These are phyloP conservation scores for Cassiopea xamachana DNA, from an alignment of 30 jellyfish, hydroid and myxozoan genomes.

Conservation along the genomic window DNA sequence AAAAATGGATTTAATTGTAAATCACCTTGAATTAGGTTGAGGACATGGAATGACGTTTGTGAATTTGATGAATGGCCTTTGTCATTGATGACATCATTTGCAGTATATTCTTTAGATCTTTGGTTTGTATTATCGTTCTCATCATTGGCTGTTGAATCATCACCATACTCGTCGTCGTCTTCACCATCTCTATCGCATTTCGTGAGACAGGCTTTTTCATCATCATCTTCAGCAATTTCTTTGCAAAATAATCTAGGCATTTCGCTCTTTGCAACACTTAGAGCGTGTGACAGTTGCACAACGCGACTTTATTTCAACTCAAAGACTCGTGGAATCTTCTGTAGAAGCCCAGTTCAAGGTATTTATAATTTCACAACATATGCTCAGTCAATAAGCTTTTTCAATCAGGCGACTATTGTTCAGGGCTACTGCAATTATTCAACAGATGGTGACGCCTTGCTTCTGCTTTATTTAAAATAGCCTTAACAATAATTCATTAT, in stretches of 20 bases:
- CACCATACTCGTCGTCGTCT: neutral
- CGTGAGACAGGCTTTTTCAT: constrained; percentile 13
- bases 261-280: neutral
- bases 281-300: too few species aligned
- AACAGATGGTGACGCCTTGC: neutral
- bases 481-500: neutral
- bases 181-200: neutral
- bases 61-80: constrained; percentile 55
- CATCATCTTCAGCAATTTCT: neutral
- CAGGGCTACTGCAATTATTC: neutral
- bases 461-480: neutral
- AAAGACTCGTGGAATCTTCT: too few species aligned
- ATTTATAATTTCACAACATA: neutral
- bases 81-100: neutral
- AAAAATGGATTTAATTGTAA: too few species aligned
- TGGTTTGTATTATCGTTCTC: neutral
- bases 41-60: constrained; percentile 75
- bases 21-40: constrained; percentile 79
- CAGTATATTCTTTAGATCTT: neutral
- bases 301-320: too few species aligned
- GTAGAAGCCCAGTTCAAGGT: too few species aligned
- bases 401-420: neutral
- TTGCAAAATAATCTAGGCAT: neutral
- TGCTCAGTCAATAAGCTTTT: neutral
- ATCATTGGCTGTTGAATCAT: neutral